Conservation (phyloP, 2,888 invertebrate genomes). For the Coleophora deauratella region DNA sequence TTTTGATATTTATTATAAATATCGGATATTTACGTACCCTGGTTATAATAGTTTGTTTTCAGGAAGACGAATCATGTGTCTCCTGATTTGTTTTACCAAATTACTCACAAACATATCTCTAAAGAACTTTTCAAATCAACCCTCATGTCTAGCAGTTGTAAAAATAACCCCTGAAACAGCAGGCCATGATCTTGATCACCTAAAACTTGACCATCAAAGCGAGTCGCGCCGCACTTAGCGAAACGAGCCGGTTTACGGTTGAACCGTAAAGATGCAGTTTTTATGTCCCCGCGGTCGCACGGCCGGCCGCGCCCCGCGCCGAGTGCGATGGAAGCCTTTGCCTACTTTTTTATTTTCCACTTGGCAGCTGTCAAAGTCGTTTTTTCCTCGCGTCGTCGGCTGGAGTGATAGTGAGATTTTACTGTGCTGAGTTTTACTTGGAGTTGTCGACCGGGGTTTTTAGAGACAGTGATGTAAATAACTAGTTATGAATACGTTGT, state of each 20-base stretch:
- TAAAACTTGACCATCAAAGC: constrained; percentile 17
- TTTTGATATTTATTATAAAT: no score
- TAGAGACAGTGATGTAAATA: neutral
- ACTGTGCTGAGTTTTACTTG: constrained; percentile 16
- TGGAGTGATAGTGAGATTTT: constrained; percentile 34
- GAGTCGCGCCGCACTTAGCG: constrained; percentile 23
- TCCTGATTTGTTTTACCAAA: no score
- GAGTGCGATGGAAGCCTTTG: constrained; percentile 29
- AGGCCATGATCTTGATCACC: no score
- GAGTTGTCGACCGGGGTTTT: neutral
- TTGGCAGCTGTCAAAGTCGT: constrained; percentile 39
- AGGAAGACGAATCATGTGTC: no score
- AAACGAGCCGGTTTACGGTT: constrained; percentile 32
- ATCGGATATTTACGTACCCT: no score
- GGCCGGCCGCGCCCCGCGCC: constrained; percentile 1
- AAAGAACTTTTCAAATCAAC: no score
- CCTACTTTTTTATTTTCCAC: constrained; percentile 39
- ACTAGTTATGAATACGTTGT: no score
- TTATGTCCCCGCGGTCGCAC: constrained; percentile 28
- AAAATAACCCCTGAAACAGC: no score
- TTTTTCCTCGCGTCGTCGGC: constrained; percentile 32
- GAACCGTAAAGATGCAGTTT: constrained; percentile 48
- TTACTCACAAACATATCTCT: no score
- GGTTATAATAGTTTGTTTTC: no score
- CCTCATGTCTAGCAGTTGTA: no score